phyloP scores from a whole-genome alignment of 2,113 vertebrate genomes.

The Loxodonta africana region DNA sequence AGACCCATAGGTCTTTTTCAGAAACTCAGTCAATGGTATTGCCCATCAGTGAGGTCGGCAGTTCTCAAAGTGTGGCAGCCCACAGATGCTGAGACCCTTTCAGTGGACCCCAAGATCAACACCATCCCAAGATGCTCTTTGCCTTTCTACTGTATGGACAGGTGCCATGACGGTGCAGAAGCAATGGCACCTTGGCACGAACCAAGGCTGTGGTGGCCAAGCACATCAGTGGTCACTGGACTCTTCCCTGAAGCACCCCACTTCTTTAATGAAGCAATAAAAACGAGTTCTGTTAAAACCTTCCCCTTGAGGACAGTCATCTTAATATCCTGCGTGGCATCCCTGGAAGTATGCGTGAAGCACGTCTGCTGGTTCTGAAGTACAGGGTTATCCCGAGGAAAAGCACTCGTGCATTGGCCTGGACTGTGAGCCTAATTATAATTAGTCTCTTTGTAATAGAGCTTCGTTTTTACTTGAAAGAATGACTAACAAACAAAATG shows the following conservation, averaged over 20 bases:
- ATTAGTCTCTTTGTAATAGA: neutral
- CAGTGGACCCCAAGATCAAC: neutral
- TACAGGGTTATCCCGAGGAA: neutral
- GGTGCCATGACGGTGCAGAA: neutral
- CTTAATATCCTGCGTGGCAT: neutral
- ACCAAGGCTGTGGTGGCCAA: no score
- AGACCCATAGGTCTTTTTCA: neutral
- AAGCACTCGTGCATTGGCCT: neutral
- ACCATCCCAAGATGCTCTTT: fast-evolving
- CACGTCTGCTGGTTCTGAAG: neutral
- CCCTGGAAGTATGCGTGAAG: neutral
- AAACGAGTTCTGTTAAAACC: neutral
- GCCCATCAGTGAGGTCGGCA: neutral
- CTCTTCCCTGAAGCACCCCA: neutral
- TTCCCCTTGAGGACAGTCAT: neutral
- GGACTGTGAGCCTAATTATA: neutral
- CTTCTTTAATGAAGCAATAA: neutral
- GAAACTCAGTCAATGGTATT: no score
- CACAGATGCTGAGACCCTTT: neutral
- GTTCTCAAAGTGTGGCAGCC: neutral
- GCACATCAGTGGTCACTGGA: neutral
- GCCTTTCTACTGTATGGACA: neutral
- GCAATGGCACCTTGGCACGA: neutral
- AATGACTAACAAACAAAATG: neutral
- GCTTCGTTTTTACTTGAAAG: neutral